Base-by-base conservation (phyloP, 2,888 invertebrate genomes). In the Monopis laevigella region DNA sequence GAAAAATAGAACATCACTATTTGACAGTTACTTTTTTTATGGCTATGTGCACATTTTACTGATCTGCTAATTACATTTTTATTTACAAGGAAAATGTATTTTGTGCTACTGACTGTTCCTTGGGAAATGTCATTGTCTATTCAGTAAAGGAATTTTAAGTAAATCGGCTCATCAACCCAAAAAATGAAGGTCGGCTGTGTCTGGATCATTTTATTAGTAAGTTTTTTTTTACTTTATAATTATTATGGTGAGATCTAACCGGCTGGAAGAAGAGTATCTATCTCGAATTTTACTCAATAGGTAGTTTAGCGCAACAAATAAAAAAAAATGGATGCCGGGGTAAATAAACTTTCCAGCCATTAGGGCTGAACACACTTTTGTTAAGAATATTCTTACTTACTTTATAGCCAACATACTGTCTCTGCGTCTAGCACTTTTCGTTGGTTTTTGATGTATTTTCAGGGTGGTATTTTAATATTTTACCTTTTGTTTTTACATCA, bases 91-190 rank as follows among this genome's bases (percentile, higher is more conserved):
- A 59, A 49, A 51, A 75, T 77, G 75, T 65, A 61, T 58, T 64
- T 65, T 54, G 58, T 63, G 61, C 53, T 61, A 51, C 61, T 69
- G 52, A 60, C 61, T 51, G 66, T 60, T 47, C 62, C 51, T 65
- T 74, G 73, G 73, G 78, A 73, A 61, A 77, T 77, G 77, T 72
- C 74, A 50, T 59, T 77, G 63, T 77, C 74, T 54, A 77, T 77
- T 69, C 75, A 78, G 60, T 78, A 77, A 64, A 17, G 53, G 51
- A 51, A 53, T 54, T 58, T 58, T 57, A 60, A 57, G 61, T 55
- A 58, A 53, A 48, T 52, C 56, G 52, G 51, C 52, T 45, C 47
- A 52, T 53, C 55, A 51, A 53, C 60, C 56, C 58, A 58, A 54
- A 60, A 73, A 63, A 80, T 80, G 78, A 63, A 59, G 67, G 62